Base-by-base conservation (phyloP, 2,113 vertebrate species). In the Chitala chitala region DNA sequence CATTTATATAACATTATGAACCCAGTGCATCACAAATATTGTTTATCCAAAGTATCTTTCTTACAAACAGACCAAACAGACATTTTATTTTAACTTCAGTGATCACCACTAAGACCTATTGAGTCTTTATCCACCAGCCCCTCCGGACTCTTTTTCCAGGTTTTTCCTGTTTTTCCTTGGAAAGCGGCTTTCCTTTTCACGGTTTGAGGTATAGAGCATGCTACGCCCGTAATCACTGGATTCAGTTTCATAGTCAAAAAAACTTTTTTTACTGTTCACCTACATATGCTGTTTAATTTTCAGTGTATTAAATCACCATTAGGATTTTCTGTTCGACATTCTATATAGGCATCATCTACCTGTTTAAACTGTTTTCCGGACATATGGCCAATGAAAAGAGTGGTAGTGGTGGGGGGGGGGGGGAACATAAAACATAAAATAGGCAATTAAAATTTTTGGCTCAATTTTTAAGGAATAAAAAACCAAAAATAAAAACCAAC, bases 1-100 rank as follows among this genome's bases (percentile, higher is more conserved):
- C 83, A 85, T 85, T 90, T 87, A n/a, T 85, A 82, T 76, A 75
- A 63, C 82, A 78, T 86, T 86, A 83, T 79, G 66, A 83, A 79
- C 71, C 80, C n/a, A n/a, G n/a, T n/a, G n/a, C n/a, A n/a, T n/a
- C n/a, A n/a, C n/a, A n/a, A n/a, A 81, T 79, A 73, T 76, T 83
- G 80, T 84, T 82, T 84, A 78, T 81, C 77, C 84, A 68, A 75
- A 84, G 82, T 78, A 79, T 69, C 71, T 75, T 72, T 78, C 77
- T 76, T 82, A 84, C 72, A 82, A 85, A 85, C 82, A 77, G 78
- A 82, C 81, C n/a, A n/a, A n/a, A n/a, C n/a, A n/a, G n/a, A n/a
- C n/a, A n/a, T n/a, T n/a, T n/a, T n/a, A n/a, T n/a, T n/a, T n/a
- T n/a, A n/a, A n/a, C n/a, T n/a, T n/a, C n/a, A n/a, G n/a, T n/a